phyloP scores from a whole-genome alignment of 2,888 invertebrate genomes.

The Xanthia togata region DNA sequence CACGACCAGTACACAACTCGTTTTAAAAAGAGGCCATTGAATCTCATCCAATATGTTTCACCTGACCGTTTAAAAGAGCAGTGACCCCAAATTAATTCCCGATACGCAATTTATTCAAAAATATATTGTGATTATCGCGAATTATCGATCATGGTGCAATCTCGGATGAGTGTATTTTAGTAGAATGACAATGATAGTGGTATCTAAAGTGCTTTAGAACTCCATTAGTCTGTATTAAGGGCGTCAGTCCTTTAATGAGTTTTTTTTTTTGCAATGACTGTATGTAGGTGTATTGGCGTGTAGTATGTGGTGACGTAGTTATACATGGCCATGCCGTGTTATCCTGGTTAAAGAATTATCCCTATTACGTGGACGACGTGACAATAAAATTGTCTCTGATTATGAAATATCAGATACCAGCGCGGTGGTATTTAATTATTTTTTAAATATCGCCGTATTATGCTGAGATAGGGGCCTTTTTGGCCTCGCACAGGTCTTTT shows the following conservation, averaged over 20 bases:
- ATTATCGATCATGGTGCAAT: slow-evolving; percentile 51
- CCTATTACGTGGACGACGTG: not conserved
- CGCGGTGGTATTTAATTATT: no score
- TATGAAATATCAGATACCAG: no score
- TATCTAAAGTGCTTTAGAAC: slow-evolving; percentile 66
- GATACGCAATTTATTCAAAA: slow-evolving; percentile 7
- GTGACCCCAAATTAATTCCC: not conserved
- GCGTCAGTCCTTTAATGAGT: slow-evolving; percentile 20
- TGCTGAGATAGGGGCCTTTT: no score
- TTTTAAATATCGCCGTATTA: no score
- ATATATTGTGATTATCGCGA: slow-evolving; percentile 7
- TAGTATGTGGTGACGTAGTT: slow-evolving; percentile 4
- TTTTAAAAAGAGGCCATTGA: not conserved
- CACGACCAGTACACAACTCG: slow-evolving; percentile 1
- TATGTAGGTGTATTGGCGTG: not conserved
- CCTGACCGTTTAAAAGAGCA: slow-evolving; percentile 9
- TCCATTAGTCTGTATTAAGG: slow-evolving; percentile 60
- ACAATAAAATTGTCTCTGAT: not conserved
- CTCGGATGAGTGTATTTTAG: slow-evolving; percentile 48
- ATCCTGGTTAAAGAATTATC: not conserved
- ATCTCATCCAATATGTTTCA: not conserved
- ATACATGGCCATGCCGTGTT: not conserved
- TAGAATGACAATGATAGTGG: slow-evolving; percentile 56
- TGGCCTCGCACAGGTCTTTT: no score
- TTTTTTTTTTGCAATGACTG: not conserved